Evolutionary conservation across 2,888 invertebrate species (phyloP).

Genomic region (Abrostola tripartita): DNA sequence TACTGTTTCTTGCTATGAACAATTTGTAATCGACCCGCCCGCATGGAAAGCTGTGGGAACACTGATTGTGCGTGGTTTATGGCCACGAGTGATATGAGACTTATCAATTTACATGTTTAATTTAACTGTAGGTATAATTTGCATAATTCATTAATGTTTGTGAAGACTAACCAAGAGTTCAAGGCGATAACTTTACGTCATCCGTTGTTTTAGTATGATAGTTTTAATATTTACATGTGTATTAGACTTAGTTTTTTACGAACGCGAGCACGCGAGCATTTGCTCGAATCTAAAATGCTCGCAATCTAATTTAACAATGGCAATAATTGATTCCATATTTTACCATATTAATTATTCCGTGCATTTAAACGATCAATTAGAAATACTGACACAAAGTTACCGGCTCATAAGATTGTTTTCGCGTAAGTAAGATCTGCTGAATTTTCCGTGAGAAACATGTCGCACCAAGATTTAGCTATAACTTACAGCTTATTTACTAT

Average conservation of each 20-base stretch:
- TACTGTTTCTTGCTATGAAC: conserved; percentile 18
- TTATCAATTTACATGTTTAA: conserved; percentile 48
- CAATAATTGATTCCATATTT: too few relatives aligned
- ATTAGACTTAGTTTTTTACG: background rate
- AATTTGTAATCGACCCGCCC: conserved; percentile 29
- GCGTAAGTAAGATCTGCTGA: too few relatives aligned
- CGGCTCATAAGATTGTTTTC: too few relatives aligned
- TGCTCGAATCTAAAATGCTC: too few relatives aligned
- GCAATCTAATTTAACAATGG: too few relatives aligned
- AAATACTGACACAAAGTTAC: too few relatives aligned
- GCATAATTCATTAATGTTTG: conserved; percentile 31
- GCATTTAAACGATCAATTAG: too few relatives aligned
- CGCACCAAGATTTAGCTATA: too few relatives aligned
- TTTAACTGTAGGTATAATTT: conserved; percentile 44
- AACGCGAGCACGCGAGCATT: too few relatives aligned
- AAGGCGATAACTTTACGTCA: background rate
- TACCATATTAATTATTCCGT: too few relatives aligned
- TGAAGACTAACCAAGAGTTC: background rate
- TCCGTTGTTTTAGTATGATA: background rate
- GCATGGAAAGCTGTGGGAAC: conserved; percentile 27
- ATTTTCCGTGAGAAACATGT: too few relatives aligned
- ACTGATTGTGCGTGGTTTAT: conserved; percentile 43
- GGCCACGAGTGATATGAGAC: conserved; percentile 35
- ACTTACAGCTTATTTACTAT: too few relatives aligned
- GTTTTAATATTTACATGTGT: background rate